phyloP scores from a whole-genome alignment of 2,113 vertebrate genomes.

The Oxyura jamaicensis region DNA sequence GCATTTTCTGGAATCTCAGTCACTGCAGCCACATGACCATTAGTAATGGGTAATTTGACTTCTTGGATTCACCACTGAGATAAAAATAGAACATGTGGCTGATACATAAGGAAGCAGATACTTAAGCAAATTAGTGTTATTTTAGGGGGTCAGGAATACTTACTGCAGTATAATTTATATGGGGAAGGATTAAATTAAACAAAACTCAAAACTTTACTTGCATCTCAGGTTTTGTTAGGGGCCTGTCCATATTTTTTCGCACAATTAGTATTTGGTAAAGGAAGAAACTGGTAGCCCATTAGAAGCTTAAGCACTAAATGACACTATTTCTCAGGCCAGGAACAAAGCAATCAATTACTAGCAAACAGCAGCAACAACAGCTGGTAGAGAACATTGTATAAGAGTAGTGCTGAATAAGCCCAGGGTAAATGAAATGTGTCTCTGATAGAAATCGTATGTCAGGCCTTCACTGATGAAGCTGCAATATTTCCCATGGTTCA shows the following conservation, averaged over 20 bases:
- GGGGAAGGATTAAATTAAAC: background rate
- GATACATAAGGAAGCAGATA: constrained; percentile 35
- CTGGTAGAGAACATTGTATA: constrained; percentile 50
- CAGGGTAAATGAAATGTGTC: constrained; percentile 63
- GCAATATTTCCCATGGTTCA: constrained; percentile 69
- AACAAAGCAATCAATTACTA: constrained; percentile 67
- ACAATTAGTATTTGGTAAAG: constrained; percentile 29
- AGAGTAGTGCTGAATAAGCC: constrained; percentile 48
- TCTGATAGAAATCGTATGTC: constrained; percentile 73
- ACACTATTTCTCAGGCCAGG: constrained; percentile 43
- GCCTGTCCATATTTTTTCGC: background rate
- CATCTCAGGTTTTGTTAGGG: background rate
- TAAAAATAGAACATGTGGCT: constrained; percentile 54
- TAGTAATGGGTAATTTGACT: constrained; percentile 69
- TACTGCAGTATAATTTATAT: background rate
- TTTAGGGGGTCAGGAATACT: constrained; percentile 5
- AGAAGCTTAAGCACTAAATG: constrained; percentile 43
- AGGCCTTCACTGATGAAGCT: constrained; percentile 52
- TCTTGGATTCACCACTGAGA: constrained; percentile 25
- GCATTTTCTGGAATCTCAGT: constrained; percentile 29
- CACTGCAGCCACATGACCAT: constrained; percentile 54
- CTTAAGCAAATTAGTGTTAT: constrained; percentile 26
- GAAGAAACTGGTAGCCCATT: constrained; percentile 45
- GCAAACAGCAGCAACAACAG: constrained; percentile 68
- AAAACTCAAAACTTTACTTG: background rate